phyloP scores from a whole-genome alignment of 2,888 invertebrate genomes.

The Oscheius sp. region DNA sequence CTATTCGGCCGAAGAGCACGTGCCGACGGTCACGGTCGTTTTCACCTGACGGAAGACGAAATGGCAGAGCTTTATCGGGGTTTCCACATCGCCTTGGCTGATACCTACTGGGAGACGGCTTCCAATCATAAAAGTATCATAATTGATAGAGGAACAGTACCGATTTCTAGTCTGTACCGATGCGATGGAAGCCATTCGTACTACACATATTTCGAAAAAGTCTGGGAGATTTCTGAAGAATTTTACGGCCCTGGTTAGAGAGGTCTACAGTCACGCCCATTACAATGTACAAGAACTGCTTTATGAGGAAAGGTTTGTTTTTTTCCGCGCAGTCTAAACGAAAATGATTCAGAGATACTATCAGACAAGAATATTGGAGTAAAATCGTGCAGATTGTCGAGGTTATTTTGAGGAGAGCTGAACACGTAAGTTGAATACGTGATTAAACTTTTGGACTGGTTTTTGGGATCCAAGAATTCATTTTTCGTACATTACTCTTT shows the following conservation, averaged over 20 bases:
- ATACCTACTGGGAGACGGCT: constrained; percentile 35
- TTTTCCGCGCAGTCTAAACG: background rate
- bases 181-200: constrained; percentile 36
- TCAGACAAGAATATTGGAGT: constrained; percentile 13
- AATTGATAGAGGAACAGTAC: too few species aligned
- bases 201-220: constrained; percentile 37
- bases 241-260: constrained; percentile 33
- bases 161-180: constrained; percentile 33
- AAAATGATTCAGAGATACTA: constrained; percentile 11
- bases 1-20: constrained; percentile 27
- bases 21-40: constrained; percentile 29
- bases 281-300: constrained; percentile 37
- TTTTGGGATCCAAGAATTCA: too few species aligned
- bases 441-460: background rate
- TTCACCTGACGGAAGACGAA: constrained; percentile 24
- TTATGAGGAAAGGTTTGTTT: constrained; percentile 38
- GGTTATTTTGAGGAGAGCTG: constrained; percentile 18
- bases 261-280: constrained; percentile 40
- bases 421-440: constrained; percentile 4
- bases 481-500: too few species aligned
- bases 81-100: constrained; percentile 26
- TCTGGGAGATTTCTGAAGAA: constrained; percentile 34
- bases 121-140: constrained; percentile 36
- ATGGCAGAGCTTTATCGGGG: constrained; percentile 36
- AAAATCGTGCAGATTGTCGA: background rate